phyloP scores from a whole-genome alignment of 2,797 vertebrate genomes.

The Adelosebastes latens region DNA sequence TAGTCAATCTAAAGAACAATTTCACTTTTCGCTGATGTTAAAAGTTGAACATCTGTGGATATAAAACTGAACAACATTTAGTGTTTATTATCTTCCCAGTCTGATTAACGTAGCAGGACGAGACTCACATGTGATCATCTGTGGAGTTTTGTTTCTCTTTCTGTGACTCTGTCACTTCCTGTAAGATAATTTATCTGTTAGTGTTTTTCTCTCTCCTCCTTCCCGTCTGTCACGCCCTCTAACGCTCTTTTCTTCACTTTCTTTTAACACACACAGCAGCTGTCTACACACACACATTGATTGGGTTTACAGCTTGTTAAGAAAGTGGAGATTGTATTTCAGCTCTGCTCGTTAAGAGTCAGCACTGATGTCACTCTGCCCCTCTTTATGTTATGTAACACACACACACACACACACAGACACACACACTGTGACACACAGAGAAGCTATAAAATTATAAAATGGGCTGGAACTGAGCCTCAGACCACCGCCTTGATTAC shows the following conservation, averaged over 20 bases:
- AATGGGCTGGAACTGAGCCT: conserved; percentile 20
- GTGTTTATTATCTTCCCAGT: neutral
- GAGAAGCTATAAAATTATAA: conserved; percentile 34
- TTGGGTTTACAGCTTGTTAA: conserved; percentile 54
- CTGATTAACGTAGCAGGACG: neutral
- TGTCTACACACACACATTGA: conserved; percentile 46
- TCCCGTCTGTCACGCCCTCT: conserved; percentile 1
- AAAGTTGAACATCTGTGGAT: neutral
- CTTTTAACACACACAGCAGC: conserved; percentile 42
- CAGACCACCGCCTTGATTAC: conserved; percentile 1
- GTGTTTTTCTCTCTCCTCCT: conserved; percentile 2
- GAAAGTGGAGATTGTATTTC: conserved; percentile 60
- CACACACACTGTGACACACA: conserved; percentile 3
- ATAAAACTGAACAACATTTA: neutral
- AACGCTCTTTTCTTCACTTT: conserved; percentile 15
- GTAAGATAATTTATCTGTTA: neutral
- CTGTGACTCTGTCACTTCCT: conserved; percentile 3
- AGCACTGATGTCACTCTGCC: conserved; percentile 63
- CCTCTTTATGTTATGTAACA: conserved; percentile 54
- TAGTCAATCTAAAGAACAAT: neutral
- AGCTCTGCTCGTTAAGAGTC: conserved; percentile 55
- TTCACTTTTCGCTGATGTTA: neutral
- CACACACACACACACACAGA: conserved; percentile 18
- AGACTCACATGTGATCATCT: neutral
- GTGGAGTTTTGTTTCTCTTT: neutral